Conservation (phyloP, 1,140 invertebrate genomes). For the Diorhabda carinulata region DNA sequence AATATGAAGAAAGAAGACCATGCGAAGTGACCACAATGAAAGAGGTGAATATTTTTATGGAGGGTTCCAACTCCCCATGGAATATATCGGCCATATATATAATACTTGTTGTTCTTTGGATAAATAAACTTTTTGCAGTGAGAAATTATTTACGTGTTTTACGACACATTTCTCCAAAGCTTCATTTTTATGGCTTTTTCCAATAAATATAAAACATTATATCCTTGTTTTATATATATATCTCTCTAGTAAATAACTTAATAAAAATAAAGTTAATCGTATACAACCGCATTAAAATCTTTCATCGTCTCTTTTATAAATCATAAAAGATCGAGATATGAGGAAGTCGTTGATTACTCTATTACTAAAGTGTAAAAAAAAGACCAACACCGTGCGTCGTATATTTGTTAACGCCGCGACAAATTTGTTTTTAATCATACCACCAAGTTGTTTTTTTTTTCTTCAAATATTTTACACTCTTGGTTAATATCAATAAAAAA, state of each 20-base stretch:
- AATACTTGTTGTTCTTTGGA: no score
- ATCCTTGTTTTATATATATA: neutral
- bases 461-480: neutral
- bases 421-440: neutral
- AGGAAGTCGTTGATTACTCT: neutral
- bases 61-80: no score
- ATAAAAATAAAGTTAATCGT: neutral
- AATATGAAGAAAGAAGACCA: no score
- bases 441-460: neutral
- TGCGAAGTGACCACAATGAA: no score
- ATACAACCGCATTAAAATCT: neutral
- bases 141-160: neutral
- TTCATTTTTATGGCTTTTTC: no score
- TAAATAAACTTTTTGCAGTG: no score
- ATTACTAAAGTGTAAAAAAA: neutral
- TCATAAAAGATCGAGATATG: conserved; percentile 2
- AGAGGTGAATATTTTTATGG: no score
- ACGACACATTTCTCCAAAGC: neutral
- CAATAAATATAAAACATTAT: neutral
- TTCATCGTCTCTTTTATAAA: conserved; percentile 3
- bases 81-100: no score
- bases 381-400: neutral
- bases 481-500: neutral
- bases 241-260: neutral
- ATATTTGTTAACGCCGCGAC: conserved; percentile 1